phyloP scores from a whole-genome alignment of 2,113 vertebrate species.

The Chamaetylas fuelleborni region DNA sequence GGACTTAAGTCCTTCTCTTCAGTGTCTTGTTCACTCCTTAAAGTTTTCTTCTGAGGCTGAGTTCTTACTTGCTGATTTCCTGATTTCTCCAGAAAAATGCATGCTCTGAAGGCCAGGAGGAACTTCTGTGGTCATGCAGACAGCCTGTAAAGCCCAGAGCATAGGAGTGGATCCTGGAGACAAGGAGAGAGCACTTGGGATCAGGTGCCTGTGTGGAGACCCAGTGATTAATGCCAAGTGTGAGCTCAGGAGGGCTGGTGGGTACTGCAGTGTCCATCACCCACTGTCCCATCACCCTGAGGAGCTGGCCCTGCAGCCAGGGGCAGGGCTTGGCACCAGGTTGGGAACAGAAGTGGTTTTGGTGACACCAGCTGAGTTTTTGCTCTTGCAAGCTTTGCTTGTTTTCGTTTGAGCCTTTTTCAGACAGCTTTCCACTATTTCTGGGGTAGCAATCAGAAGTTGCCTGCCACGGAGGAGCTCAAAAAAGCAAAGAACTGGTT shows the following conservation, averaged over 20 bases:
- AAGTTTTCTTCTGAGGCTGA: not conserved
- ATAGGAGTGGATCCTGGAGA: not conserved
- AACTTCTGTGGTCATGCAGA: not conserved
- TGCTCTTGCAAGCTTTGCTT: not conserved
- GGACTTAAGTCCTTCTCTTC: not conserved
- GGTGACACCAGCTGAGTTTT: not conserved
- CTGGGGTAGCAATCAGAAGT: not conserved
- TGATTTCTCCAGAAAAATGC: not conserved
- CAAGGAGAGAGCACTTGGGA: accelerated
- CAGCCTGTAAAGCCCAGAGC: not conserved
- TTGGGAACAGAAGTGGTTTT: not conserved
- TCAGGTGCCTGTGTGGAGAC: not conserved
- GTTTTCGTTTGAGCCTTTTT: not conserved
- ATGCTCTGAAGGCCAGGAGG: not conserved
- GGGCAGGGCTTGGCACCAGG: not conserved
- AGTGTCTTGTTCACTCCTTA: not conserved
- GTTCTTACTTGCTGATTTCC: not conserved
- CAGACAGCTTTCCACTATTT: not conserved
- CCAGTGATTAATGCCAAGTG: not conserved
- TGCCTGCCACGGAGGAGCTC: not conserved
- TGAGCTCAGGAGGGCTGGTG: not conserved
- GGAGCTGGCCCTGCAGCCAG: not conserved
- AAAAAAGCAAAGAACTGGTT: not conserved
- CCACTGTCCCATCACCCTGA: not conserved
- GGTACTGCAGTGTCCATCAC: not conserved